Evolutionary conservation across 2,797 vertebrate species (phyloP).

Genomic region (Gastrophryne carolinensis): DNA sequence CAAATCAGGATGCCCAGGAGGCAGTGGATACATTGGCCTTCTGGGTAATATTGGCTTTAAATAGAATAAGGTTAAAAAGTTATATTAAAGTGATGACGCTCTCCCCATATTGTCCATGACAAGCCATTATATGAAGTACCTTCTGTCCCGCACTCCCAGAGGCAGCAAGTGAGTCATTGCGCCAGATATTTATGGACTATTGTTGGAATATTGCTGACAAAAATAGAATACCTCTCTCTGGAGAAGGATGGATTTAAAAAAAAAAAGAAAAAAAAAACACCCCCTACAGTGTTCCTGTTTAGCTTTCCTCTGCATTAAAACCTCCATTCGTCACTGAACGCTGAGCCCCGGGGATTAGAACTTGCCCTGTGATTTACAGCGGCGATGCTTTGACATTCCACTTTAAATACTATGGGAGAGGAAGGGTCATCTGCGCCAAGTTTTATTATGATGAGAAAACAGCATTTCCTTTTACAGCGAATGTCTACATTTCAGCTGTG

Average conservation of each 20-base stretch:
- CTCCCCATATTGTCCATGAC: neutral
- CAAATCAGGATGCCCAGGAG: no score
- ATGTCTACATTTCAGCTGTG: neutral
- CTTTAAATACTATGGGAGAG: neutral
- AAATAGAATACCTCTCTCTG: constrained; percentile 36
- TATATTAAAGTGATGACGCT: no score
- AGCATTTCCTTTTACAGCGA: constrained; percentile 5
- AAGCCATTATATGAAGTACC: constrained; percentile 13
- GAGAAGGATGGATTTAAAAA: constrained; percentile 11
- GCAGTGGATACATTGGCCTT: no score
- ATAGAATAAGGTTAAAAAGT: no score
- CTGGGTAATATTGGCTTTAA: no score
- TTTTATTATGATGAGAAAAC: constrained; percentile 19
- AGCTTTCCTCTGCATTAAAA: constrained; percentile 22
- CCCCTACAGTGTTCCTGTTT: constrained; percentile 40
- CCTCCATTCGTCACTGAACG: constrained; percentile 2
- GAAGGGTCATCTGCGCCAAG: neutral
- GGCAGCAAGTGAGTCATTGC: neutral
- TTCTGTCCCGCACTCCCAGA: constrained; percentile 1
- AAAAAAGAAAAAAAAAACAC: neutral
- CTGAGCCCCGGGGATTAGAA: constrained; percentile 5
- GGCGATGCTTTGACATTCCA: neutral
- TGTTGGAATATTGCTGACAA: constrained; percentile 21
- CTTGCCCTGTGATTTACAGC: constrained; percentile 1
- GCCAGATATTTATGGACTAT: constrained; percentile 28